Evolutionary conservation across 2,888 invertebrate genomes (phyloP), one percentile per base, ranked within the genome.

Genomic region (Cephus spinipes): DNA sequence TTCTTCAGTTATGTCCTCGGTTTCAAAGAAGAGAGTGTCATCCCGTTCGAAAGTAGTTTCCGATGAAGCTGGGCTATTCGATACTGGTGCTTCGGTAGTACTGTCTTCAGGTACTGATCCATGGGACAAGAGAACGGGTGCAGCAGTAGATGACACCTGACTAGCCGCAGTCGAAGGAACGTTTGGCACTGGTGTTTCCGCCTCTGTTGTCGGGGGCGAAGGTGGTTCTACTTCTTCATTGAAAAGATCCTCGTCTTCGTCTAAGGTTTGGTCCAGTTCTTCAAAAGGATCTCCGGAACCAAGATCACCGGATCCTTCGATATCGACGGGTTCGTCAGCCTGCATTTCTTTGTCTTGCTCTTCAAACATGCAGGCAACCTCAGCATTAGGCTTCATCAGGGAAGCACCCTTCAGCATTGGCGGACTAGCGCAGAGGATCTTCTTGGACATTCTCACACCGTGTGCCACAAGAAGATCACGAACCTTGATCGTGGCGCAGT

Each of bases 401-500:
- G 94, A 92, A 36, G 90, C 91, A n/a, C 93, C 93, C 84, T 92
- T 93, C 12, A 93, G 85, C 82, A 92, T 93, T 33, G 82, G 69
- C 0, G 95, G 95, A 76, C 92, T 91, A n/a, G 89, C 90, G 90
- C 95, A 95, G 83, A 92, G 90, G 0, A 94, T 92, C 79, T 92
- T 92, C 80, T 92, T 90, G 6, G 88, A 85, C 33, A 90, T 78
- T 36, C 85, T 87, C 1, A 89, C 88, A 11, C 86, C 86, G 6
- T 83, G 85, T 4, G 85, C 81, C 74, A 94, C 88, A 83, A 96
- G 90, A 83, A 93, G 92, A 86, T 96, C 94, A 82, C 95, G 93
- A 74, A 94, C 92, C 81, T 93, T 92, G 79, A 96, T 90, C 79
- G 95, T 95, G 81, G 94, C 93, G 87, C 96, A 96, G 36, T 95